These are phyloP conservation scores for Rhinolophus sinicus DNA, from an alignment of 2,113 vertebrate genomes.

Conservation along the genomic window DNA sequence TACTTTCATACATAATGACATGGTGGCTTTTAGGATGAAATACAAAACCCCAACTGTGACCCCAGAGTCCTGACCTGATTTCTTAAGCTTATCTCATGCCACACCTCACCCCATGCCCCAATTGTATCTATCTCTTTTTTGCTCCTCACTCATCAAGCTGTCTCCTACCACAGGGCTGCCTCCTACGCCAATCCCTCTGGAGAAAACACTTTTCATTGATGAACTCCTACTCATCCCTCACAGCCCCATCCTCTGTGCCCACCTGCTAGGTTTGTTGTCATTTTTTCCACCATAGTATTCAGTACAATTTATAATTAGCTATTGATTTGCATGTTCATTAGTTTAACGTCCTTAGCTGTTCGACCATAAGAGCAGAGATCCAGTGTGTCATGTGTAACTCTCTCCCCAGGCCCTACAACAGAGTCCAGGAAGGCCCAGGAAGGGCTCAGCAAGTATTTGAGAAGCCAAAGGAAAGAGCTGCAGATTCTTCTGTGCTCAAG, in stretches of 20 bases:
- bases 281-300: background rate
- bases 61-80: background rate
- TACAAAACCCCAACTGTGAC: background rate
- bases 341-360: background rate
- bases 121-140: too few relatives aligned
- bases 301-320: background rate
- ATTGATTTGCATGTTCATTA: background rate
- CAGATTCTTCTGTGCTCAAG: background rate
- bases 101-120: accelerated
- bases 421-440: background rate
- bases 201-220: background rate
- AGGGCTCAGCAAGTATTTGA: background rate
- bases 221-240: background rate
- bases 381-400: too few relatives aligned
- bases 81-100: accelerated
- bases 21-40: background rate
- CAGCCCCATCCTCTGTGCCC: background rate
- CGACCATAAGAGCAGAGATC: background rate
- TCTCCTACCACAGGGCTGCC: background rate
- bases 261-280: background rate
- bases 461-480: background rate
- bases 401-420: background rate
- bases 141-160: background rate
- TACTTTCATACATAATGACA: background rate
- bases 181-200: background rate